Evolutionary conservation across 2,888 invertebrate genomes (phyloP).

Genomic region (Augochlorella aurata): DNA sequence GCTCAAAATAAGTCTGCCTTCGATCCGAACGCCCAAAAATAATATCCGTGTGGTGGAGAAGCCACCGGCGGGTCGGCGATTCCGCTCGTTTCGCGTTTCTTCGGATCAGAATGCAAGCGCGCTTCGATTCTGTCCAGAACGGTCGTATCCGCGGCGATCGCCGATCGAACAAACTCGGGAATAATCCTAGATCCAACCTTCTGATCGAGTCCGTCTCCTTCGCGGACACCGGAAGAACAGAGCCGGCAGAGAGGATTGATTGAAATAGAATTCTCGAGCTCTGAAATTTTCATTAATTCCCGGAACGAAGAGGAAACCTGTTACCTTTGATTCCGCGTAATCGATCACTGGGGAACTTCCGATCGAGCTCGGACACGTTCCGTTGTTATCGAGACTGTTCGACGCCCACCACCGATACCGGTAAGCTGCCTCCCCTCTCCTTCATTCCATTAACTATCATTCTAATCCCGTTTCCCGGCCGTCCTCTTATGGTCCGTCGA

Average conservation of each 20-base stretch:
- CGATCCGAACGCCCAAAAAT: constrained; percentile 59
- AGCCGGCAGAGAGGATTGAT: neutral
- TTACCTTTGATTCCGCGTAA: constrained; percentile 12
- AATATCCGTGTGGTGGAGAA: constrained; percentile 56
- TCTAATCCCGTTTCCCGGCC: neutral
- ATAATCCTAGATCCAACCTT: too few species aligned
- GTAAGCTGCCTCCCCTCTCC: neutral
- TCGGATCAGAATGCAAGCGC: neutral
- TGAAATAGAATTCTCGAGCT: neutral
- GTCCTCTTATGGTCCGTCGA: neutral
- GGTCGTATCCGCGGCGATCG: too few species aligned
- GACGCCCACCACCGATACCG: constrained; percentile 8
- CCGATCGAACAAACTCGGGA: too few species aligned
- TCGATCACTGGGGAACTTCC: neutral
- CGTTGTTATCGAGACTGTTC: constrained; percentile 10
- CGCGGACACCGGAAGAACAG: neutral
- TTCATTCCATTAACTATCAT: neutral
- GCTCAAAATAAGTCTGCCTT: constrained; percentile 65
- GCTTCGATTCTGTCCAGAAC: too few species aligned
- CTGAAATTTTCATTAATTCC: constrained; percentile 18
- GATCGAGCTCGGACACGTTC: neutral
- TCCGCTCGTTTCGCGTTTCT: neutral
- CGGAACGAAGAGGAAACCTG: neutral
- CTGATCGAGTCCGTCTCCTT: too few species aligned
- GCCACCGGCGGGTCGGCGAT: constrained; percentile 14